phyloP scores from a whole-genome alignment of 1,140 invertebrate genomes.

The Drosophila neocordata region DNA sequence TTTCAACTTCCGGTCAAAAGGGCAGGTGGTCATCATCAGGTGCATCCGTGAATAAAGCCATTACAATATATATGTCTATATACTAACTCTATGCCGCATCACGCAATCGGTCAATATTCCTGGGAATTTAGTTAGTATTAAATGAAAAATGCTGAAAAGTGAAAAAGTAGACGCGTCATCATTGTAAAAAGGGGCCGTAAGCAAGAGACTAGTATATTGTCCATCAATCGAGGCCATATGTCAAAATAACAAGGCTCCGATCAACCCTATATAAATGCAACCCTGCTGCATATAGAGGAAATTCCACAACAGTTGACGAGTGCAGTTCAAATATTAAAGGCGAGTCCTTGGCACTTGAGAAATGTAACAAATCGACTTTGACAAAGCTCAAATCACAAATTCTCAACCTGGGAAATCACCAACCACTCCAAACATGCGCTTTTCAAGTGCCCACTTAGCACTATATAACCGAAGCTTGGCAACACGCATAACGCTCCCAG shows the following conservation, averaged over 20 bases:
- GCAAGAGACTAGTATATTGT: constrained; percentile 13
- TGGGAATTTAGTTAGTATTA: constrained; percentile 58
- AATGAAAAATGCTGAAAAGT: constrained; percentile 58
- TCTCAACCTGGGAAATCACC: constrained; percentile 42
- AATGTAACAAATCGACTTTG: constrained; percentile 82
- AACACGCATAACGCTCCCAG: constrained; percentile 69
- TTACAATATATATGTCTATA: constrained; percentile 35
- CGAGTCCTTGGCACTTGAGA: constrained; percentile 57
- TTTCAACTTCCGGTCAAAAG: constrained; percentile 80
- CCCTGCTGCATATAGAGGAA: constrained; percentile 42
- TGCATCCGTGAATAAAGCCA: constrained; percentile 77
- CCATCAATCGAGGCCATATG: constrained; percentile 72
- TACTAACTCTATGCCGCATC: constrained; percentile 19
- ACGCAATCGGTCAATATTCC: constrained; percentile 55
- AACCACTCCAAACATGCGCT: constrained; percentile 36
- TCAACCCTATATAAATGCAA: constrained; percentile 55
- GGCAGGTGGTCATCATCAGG: constrained; percentile 77
- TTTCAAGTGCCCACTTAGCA: constrained; percentile 56
- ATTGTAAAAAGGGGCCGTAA: neutral
- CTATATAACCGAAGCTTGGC: constrained; percentile 13
- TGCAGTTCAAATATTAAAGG: constrained; percentile 65
- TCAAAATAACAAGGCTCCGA: constrained; percentile 64
- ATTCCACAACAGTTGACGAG: constrained; percentile 68
- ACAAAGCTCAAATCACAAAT: constrained; percentile 58
- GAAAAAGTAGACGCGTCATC: constrained; percentile 72